Evolutionary conservation across 2,888 invertebrate genomes (phyloP), one percentile per base, ranked within the genome.

Genomic region (Volucella bombylans): DNA sequence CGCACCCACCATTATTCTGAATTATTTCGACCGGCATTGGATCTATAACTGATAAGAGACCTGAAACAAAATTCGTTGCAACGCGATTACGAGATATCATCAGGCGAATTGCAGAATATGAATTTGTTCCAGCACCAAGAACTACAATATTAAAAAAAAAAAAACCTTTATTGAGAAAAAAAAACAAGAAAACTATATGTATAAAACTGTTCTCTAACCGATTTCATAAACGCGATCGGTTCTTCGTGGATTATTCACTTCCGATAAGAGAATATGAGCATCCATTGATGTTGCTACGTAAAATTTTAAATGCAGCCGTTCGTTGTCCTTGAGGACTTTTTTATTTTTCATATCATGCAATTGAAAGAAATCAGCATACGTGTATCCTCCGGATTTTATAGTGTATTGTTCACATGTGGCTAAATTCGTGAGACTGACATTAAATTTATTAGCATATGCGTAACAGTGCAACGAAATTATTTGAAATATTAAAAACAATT

Each of bases 91-190:
- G 90, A 87, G 94, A 93, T 88, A 94, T 93, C 88, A 92, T 93
- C 39, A 94, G 92, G 10, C 96, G 92, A 41, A 96, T 93, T 87
- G 95, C 94, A 2, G 94, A 94, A 88, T 95, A 95, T 67, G 93
- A 93, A 90, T 95, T 95, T n/a, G 92, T 93, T 4, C 95, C 95
- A 9, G 95, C 95, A 10, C 95, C 95, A 31, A 96, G 93, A 68
- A 95, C 91, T 91, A 79, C 23, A n/a, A n/a, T 52, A 1, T 18
- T 18, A 18, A 18, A 57, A 67, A 52, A 14, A 15, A 41, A 12
- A 0, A 57, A 74, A 23, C 18, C 18, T 18, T 23, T n/a, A n/a
- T 12, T n/a, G 2, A 18, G 15, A 0, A 45, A n/a, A n/a, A 18
- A 12, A 11, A 12, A 47, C 10, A 49, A 39, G 10, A 2, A 54